Evolutionary conservation across 2,113 vertebrate species (phyloP).

Genomic region (Paradoxurus hermaphroditus): DNA sequence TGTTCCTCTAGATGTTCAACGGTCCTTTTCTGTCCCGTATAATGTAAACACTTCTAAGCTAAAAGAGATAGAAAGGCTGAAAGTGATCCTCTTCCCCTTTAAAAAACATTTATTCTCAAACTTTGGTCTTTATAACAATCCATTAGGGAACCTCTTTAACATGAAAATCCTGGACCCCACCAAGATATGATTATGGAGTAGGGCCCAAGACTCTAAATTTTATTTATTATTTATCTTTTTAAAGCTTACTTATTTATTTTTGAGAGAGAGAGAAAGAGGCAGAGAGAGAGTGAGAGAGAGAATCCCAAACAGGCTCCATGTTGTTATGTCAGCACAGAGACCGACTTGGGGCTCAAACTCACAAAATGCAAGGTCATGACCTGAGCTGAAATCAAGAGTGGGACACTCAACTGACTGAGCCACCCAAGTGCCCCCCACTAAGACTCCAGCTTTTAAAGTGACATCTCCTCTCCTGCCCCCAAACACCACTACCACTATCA

Average conservation of each 20-base stretch:
- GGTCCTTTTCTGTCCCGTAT: neutral
- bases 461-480: neutral
- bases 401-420: too few species aligned
- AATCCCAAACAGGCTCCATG: too few species aligned
- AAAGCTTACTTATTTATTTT: too few species aligned
- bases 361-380: too few species aligned
- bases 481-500: too few species aligned
- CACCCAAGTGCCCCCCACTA: too few species aligned
- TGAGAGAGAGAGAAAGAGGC: too few species aligned
- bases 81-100: neutral
- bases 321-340: too few species aligned
- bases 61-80: neutral
- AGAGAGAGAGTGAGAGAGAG: too few species aligned
- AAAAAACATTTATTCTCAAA: neutral
- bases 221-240: neutral
- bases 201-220: neutral
- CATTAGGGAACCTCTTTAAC: neutral
- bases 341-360: too few species aligned
- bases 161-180: neutral
- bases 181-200: neutral
- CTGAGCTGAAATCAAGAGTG: too few species aligned
- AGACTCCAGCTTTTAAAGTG: neutral
- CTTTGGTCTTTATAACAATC: neutral
- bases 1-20: neutral
- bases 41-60: neutral